phyloP scores from a whole-genome alignment of 2,888 invertebrate species.

The Halictus ligatus region DNA sequence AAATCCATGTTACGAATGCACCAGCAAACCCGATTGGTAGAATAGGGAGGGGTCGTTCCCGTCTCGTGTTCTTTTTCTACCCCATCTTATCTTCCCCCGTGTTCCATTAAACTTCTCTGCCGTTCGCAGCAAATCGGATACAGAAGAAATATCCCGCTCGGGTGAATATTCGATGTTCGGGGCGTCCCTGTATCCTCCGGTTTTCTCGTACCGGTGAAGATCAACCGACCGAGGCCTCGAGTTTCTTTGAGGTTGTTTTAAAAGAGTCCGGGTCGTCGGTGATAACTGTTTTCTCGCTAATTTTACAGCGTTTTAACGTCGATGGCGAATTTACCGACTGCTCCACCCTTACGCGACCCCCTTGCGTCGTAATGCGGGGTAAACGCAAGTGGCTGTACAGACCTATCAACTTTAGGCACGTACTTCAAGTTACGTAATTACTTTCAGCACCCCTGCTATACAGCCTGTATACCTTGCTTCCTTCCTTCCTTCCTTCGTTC shows the following conservation, averaged over 20 bases:
- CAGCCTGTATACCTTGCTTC: conserved; percentile 56
- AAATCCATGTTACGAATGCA: conserved; percentile 72
- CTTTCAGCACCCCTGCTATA: conserved; percentile 69
- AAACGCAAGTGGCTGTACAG: conserved; percentile 62
- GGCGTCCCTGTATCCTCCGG: not conserved
- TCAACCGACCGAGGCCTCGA: not conserved
- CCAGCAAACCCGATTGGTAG: conserved; percentile 73
- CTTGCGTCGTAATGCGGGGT: conserved; percentile 55
- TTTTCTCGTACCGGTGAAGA: not conserved
- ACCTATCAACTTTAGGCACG: conserved; percentile 71
- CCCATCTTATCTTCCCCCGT: not conserved
- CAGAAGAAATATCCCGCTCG: not conserved
- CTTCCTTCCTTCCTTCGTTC: conserved; percentile 55
- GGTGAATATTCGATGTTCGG: conserved; percentile 11
- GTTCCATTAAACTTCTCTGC: conserved; percentile 10
- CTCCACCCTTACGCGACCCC: conserved; percentile 46
- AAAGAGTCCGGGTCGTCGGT: conserved; percentile 1
- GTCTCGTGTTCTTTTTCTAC: not conserved
- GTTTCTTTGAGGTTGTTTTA: not conserved
- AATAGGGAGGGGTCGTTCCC: conserved; percentile 51
- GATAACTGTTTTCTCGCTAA: conserved; percentile 51
- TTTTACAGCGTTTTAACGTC: conserved; percentile 58
- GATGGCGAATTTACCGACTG: conserved; percentile 61
- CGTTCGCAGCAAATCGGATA: conserved; percentile 33
- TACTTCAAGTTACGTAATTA: conserved; percentile 74